These are phyloP conservation scores for Dermochelys coriacea DNA, from an alignment of 2,797 vertebrate genomes.

Conservation along the genomic window DNA sequence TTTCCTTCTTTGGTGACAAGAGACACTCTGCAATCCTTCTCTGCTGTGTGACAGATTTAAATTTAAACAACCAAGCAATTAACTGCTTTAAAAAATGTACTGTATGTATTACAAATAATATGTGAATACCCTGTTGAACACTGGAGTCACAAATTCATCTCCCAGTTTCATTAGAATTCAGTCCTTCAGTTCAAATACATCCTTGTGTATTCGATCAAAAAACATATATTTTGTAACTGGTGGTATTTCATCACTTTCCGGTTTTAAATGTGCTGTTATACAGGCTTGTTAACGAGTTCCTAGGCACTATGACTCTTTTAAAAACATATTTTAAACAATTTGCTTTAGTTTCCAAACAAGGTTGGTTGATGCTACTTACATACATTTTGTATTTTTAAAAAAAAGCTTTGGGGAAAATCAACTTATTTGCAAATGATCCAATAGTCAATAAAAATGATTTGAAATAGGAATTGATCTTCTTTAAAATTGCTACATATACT, in stretches of 20 bases:
- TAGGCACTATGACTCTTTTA: background rate
- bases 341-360: background rate
- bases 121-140: background rate
- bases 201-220: background rate
- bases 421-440: background rate
- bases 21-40: background rate
- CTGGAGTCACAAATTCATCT: slow-evolving; percentile 8
- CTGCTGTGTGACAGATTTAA: background rate
- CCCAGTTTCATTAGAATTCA: background rate
- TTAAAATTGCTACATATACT: background rate
- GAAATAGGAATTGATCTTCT: too few species aligned
- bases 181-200: background rate
- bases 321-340: background rate
- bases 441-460: background rate
- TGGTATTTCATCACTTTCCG: background rate
- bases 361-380: background rate
- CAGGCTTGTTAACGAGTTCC: background rate
- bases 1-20: slow-evolving; percentile 18
- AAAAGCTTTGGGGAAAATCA: background rate
- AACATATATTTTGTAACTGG: background rate
- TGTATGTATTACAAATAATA: slow-evolving; percentile 18
- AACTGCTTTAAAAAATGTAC: background rate
- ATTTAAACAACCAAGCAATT: slow-evolving; percentile 13
- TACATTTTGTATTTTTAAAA: background rate
- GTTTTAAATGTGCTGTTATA: background rate